phyloP scores from a whole-genome alignment of 2,797 vertebrate genomes.

The Emys orbicularis region DNA sequence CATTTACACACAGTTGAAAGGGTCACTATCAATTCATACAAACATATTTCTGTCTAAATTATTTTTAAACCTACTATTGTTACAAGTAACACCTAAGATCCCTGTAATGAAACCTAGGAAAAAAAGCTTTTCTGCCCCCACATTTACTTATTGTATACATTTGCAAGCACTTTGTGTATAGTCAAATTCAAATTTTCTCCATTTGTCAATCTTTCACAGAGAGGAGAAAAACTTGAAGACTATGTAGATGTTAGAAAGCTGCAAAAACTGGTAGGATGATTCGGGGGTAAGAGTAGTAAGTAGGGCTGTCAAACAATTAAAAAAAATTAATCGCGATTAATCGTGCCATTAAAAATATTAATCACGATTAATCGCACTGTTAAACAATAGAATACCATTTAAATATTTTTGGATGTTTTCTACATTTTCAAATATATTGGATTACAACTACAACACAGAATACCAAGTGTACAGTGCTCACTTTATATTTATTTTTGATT shows the following conservation, averaged over 20 bases:
- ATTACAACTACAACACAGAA: too few species aligned
- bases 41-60: accelerated
- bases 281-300: neutral
- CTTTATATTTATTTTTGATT: too few species aligned
- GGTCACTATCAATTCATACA: neutral
- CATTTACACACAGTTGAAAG: neutral
- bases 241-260: neutral
- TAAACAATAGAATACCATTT: too few species aligned
- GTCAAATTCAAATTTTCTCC: neutral
- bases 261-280: neutral
- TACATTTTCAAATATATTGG: too few species aligned
- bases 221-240: neutral
- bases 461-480: too few species aligned
- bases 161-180: neutral
- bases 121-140: neutral
- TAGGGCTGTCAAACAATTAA: neutral
- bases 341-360: too few species aligned
- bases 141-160: neutral
- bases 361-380: too few species aligned
- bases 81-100: neutral
- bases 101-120: neutral
- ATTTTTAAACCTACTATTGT: neutral
- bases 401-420: too few species aligned
- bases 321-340: too few species aligned
- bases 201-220: neutral